These are phyloP conservation scores for Drosophila tani DNA, from an alignment of 1,140 invertebrate genomes.

Conservation along the genomic window DNA sequence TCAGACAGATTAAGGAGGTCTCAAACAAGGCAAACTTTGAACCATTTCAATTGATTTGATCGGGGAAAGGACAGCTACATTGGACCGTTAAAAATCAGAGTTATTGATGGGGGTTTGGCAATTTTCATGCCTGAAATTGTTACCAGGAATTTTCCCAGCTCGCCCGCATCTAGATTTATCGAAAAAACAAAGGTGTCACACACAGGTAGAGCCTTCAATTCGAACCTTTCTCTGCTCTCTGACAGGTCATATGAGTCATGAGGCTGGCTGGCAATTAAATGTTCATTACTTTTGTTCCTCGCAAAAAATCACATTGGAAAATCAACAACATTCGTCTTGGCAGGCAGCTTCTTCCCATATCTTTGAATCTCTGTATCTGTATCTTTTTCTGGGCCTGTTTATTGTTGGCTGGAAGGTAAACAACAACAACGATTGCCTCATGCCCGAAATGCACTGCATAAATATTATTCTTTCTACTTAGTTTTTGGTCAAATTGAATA, in stretches of 20 bases:
- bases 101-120: constrained; percentile 52
- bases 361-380: constrained; percentile 16
- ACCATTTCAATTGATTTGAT: constrained; percentile 26
- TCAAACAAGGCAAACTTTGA: constrained; percentile 31
- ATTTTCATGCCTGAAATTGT: constrained; percentile 47
- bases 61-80: neutral
- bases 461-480: constrained; percentile 77
- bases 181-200: constrained; percentile 44
- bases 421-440: constrained; percentile 69
- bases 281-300: constrained; percentile 40
- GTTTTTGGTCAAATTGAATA: constrained; percentile 52
- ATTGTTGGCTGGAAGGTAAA: constrained; percentile 64
- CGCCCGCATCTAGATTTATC: constrained; percentile 26
- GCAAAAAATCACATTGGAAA: constrained; percentile 35
- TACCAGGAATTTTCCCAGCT: constrained; percentile 62
- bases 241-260: constrained; percentile 46
- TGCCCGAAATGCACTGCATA: constrained; percentile 70
- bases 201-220: constrained; percentile 20
- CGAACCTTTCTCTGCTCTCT: constrained; percentile 25
- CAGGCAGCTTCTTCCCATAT: constrained; percentile 8
- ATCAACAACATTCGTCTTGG: constrained; percentile 42
- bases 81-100: constrained; percentile 4
- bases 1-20: constrained; percentile 30
- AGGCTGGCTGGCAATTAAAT: constrained; percentile 60
- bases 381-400: constrained; percentile 43